A percentile compares a stretch with the other conserved stretches of the same genome.
Evolutionary conservation across 2,888 invertebrate species (phyloP).

Genomic region (Biston stratarius): DNA sequence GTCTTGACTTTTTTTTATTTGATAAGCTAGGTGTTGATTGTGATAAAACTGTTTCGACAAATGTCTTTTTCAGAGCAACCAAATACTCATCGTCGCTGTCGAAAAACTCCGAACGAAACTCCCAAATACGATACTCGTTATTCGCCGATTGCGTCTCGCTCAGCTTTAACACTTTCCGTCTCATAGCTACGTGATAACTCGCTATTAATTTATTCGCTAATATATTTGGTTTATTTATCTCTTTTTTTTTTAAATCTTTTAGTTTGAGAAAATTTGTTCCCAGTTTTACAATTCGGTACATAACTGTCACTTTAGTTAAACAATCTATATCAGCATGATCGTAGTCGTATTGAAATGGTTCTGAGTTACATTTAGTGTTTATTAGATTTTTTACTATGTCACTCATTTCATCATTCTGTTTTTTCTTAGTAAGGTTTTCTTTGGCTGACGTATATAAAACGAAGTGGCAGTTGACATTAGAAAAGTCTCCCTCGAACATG

Average conservation of each 20-base stretch:
- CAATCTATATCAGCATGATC: slow-evolving; percentile 43
- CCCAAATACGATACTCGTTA: slow-evolving; percentile 35
- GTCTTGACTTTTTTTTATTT: too few relatives aligned
- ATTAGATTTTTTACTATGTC: slow-evolving; percentile 49
- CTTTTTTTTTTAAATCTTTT: slow-evolving; percentile 39
- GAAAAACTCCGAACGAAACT: slow-evolving; percentile 47
- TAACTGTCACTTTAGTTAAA: slow-evolving; percentile 47
- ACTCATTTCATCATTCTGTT: slow-evolving; percentile 32
- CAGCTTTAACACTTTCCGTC: slow-evolving; percentile 48
- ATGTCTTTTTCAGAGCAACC: slow-evolving; percentile 45
- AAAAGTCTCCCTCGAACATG: slow-evolving; percentile 52
- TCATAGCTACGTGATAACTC: slow-evolving; percentile 55
- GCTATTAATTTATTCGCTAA: slow-evolving; percentile 54
- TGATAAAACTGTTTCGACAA: slow-evolving; percentile 35
- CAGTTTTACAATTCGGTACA: slow-evolving; percentile 47
- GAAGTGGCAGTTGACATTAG: slow-evolving; percentile 49
- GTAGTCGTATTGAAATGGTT: slow-evolving; percentile 51
- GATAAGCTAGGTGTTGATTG: too few relatives aligned
- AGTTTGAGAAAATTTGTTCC: slow-evolving; percentile 49
- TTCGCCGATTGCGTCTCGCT: slow-evolving; percentile 20
- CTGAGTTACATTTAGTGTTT: slow-evolving; percentile 39
- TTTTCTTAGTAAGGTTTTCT: slow-evolving; percentile 47
- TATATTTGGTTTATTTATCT: slow-evolving; percentile 44
- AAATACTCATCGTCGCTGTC: slow-evolving; percentile 43
- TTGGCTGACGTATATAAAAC: slow-evolving; percentile 56